These are phyloP conservation scores for Triops longicaudatus DNA, from an alignment of 1,140 invertebrate genomes.

Conservation along the genomic window DNA sequence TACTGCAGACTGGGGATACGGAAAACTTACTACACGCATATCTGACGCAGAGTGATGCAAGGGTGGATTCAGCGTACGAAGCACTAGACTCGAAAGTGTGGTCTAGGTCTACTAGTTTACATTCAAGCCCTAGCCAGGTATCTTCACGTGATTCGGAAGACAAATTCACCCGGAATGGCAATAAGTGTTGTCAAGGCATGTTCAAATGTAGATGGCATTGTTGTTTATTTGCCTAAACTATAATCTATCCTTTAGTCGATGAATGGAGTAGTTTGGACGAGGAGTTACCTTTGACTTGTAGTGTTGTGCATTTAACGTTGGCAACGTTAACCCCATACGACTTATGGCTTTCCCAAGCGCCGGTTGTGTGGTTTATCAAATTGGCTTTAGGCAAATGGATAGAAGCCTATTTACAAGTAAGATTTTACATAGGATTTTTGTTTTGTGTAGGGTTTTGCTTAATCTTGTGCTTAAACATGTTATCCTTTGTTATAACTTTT, in stretches of 20 bases:
- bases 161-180: background rate
- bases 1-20: slow-evolving; percentile 5
- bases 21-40: background rate
- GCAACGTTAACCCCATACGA: background rate
- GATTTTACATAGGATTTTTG: background rate
- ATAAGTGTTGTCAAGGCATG: slow-evolving; percentile 6
- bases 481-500: too few relatives aligned
- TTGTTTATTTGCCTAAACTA: slow-evolving; percentile 5
- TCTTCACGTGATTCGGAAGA: background rate
- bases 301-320: slow-evolving; percentile 29
- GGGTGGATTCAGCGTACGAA: slow-evolving; percentile 27
- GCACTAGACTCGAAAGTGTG: slow-evolving; percentile 25
- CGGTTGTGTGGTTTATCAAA: background rate
- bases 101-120: background rate
- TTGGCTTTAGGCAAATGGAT: background rate
- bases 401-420: background rate
- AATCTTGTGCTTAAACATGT: too few relatives aligned
- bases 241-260: background rate
- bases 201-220: background rate
- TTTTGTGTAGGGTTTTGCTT: too few relatives aligned
- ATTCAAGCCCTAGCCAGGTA: background rate
- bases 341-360: background rate
- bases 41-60: slow-evolving; percentile 18
- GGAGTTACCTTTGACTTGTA: slow-evolving; percentile 32
- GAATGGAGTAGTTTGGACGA: slow-evolving; percentile 23